Conservation (phyloP, 2,888 invertebrate genomes). For the Lepetodrilus schrolli region DNA sequence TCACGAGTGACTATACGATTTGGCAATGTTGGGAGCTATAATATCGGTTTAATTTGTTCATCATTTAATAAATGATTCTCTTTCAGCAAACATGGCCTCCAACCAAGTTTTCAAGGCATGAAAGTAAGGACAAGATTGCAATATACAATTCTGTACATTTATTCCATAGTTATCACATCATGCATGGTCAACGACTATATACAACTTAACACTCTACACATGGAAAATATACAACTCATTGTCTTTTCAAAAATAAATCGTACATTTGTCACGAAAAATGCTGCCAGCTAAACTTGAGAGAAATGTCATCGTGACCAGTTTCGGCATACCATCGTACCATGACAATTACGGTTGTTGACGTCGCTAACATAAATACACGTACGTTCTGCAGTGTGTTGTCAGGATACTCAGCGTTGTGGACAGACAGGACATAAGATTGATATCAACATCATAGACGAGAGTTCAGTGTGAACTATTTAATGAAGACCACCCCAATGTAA, state of each 20-base stretch:
- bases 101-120: too few relatives aligned
- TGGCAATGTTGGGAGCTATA: too few relatives aligned
- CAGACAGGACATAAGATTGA: too few relatives aligned
- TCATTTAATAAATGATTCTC: too few relatives aligned
- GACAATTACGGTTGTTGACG: not conserved
- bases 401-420: too few relatives aligned
- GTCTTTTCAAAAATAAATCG: conserved; percentile 41
- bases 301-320: conserved; percentile 33
- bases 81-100: not conserved
- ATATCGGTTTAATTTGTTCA: too few relatives aligned
- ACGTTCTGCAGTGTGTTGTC: too few relatives aligned
- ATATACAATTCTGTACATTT: conserved; percentile 29
- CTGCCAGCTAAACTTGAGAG: conserved; percentile 33
- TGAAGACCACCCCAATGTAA: too few relatives aligned
- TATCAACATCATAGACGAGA: too few relatives aligned
- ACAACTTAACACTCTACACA: conserved; percentile 41
- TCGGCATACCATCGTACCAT: not conserved
- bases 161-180: conserved; percentile 32
- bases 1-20: too few relatives aligned
- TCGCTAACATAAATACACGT: conserved; percentile 11
- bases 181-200: conserved; percentile 31
- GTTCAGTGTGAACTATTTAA: too few relatives aligned
- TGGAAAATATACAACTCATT: conserved; percentile 39
- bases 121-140: too few relatives aligned
- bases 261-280: conserved; percentile 38